phyloP scores from a whole-genome alignment of 2,113 vertebrate species.

The Mesembrinibis cayennensis region DNA sequence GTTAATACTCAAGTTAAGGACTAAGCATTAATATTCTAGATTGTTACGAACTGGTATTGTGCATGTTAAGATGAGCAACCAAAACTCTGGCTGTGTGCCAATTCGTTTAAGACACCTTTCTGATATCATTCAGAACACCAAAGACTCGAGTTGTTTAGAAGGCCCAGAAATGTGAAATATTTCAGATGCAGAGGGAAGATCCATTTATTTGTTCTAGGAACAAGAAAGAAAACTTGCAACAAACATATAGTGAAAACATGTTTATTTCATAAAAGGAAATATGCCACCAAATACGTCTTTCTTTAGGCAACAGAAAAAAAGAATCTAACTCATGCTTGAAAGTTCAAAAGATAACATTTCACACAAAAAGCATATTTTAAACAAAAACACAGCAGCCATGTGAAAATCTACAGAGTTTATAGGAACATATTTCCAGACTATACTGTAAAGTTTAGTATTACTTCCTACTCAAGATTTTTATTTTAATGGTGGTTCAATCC shows the following conservation, averaged over 20 bases:
- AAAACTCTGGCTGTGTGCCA: not conserved
- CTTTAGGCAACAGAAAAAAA: not conserved
- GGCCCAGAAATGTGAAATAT: not conserved
- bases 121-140: not conserved
- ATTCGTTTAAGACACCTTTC: not conserved
- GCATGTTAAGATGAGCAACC: not conserved
- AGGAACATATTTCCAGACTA: not conserved
- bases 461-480: not conserved
- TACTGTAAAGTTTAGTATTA: not conserved
- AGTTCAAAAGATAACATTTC: not conserved
- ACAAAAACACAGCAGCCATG: not conserved
- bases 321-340: not conserved
- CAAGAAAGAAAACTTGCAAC: not conserved
- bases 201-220: not conserved
- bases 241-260: not conserved
- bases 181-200: not conserved
- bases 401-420: not conserved
- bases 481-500: not conserved
- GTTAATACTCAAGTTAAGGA: not conserved
- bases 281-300: not conserved
- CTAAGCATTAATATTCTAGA: not conserved
- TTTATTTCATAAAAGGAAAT: not conserved
- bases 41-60: not conserved
- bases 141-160: not conserved
- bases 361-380: not conserved